Evolutionary conservation across 2,113 vertebrate genomes (phyloP), one percentile per base, ranked within the genome.

Genomic region (Aegotheles bennettii): DNA sequence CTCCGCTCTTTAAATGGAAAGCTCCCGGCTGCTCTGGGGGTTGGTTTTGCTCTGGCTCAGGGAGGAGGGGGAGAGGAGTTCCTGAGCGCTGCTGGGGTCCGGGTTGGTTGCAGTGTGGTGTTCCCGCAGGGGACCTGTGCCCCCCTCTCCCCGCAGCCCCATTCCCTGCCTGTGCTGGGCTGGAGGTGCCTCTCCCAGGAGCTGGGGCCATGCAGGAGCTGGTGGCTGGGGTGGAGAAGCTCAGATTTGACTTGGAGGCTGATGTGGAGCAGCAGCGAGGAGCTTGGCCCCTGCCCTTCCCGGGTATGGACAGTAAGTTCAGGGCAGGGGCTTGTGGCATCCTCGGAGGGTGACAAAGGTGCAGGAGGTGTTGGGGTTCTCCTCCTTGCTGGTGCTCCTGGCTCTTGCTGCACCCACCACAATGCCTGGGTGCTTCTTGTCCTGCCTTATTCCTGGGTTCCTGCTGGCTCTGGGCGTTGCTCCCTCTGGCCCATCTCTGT

Each of bases 181-280:
- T 59, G 70, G 24, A 43, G 68, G 16, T 2, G 80, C 14, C 13
- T 47, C 21, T 50, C 3, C 23, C 33, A 0, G 0, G 59, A 26
- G 90, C 19, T 3, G 70, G 33, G 42, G 35, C 1, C 23, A 97
- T 97, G 96, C 94, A 95, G 56, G 97, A 98, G 64, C 36, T 97
- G 87, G 90, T 96, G 42, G 93, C 92, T 0, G 94, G 95, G 1
- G 20, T 97, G 78, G 73, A 95, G 81, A 71, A 36, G 59, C 65
- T 98, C 45, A 75, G 51, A 12, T 95, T 97, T n/a, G 42, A 92
- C 53, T 48, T 95, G 1, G 89, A 98, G 82, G 57, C 35, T 50
- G 97, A 83, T 11, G 78, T 74, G 35, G 91, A 92, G 74, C 28
- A 64, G 50, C 96, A 96, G 33, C 65, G 5, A 53, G 94, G 94